Base-by-base conservation (phyloP, 1,140 invertebrate genomes). In the Aphaenogaster rudis region DNA sequence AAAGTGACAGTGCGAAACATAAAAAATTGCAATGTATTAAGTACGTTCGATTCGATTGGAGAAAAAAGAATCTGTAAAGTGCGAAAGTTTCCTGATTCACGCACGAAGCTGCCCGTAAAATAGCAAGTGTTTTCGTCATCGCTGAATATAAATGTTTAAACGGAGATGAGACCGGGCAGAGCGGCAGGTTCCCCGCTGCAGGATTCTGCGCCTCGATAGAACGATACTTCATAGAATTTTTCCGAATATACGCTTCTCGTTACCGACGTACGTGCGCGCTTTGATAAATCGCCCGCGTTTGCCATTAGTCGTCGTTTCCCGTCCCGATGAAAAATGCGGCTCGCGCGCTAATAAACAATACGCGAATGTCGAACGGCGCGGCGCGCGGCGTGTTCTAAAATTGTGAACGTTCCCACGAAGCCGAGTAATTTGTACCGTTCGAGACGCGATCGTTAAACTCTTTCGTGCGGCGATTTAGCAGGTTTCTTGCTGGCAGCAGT, bases 321-420 rank as follows among this genome's bases (percentile, higher is more conserved):
- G 21, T 45, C 74, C 17, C 21, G 67, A 74, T 15, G 39, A 52
- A 84, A 84, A 72, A 66, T 52, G 48, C 54, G 36, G 33, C 33
- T 79, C 36, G 82, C 48, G 61, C 48, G 21, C 45, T 69, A 48
- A 74, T 82, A 82, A 72, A 84, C 80, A 76, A 84, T 63, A 54
- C 54, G 42, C 80, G 39, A 61, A 33, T 54, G 52, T 59, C 66
- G 52, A 82, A 42, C 28, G 59, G 17, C 64, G 64, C 64, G 64
- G 39, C 4, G 17, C 64, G 64, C 64, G 64, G 39, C 4, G 80
- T 42, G 54, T 80, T 52, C 72, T 80, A 72, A 88, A 88, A 85
- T 88, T 71, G 76, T 67, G 86, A 88, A 69, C 82, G 88, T 90
- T 90, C 88, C 88, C 88, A 90, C 88, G 88, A 74, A 86, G 76